Percentiles rank a stretch among this genome's conserved stretches.
These are phyloP conservation scores for Sigmodon hispidus DNA, from an alignment of 2,113 vertebrate genomes.

Conservation along the genomic window DNA sequence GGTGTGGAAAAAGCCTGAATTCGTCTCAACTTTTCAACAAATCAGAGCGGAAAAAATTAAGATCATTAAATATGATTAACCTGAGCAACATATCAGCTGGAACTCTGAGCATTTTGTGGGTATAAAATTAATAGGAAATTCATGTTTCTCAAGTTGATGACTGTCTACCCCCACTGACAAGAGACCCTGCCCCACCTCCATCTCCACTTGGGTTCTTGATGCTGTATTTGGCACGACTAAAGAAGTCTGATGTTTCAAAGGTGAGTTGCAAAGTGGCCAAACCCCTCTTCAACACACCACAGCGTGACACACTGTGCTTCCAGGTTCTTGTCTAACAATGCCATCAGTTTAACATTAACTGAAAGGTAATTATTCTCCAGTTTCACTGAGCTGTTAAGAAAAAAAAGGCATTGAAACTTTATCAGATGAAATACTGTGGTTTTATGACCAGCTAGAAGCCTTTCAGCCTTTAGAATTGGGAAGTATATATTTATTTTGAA, in stretches of 20 bases:
- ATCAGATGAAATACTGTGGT: constrained; percentile 60
- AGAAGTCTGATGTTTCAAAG: constrained; percentile 77
- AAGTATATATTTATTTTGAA: constrained; percentile 72
- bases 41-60: not conserved
- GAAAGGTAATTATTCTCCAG: constrained; percentile 76
- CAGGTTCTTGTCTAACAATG: constrained; percentile 79
- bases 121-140: not conserved
- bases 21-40: constrained; percentile 43
- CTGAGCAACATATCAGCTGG: not conserved
- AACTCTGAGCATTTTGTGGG: not conserved
- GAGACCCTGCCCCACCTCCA: constrained; percentile 4
- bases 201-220: constrained; percentile 77
- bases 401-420: constrained; percentile 54
- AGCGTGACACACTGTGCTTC: constrained; percentile 63
- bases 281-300: constrained; percentile 56
- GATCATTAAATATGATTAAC: constrained; percentile 17
- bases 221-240: constrained; percentile 76
- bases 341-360: constrained; percentile 75
- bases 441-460: constrained; percentile 73
- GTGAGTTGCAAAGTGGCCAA: constrained; percentile 78
- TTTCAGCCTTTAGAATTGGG: constrained; percentile 68
- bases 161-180: not conserved
- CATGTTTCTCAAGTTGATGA: not conserved
- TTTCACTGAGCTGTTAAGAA: constrained; percentile 73
- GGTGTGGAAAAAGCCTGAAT: not conserved